Evolutionary conservation across 2,113 vertebrate genomes (phyloP).

Genomic region (Sitta europaea): DNA sequence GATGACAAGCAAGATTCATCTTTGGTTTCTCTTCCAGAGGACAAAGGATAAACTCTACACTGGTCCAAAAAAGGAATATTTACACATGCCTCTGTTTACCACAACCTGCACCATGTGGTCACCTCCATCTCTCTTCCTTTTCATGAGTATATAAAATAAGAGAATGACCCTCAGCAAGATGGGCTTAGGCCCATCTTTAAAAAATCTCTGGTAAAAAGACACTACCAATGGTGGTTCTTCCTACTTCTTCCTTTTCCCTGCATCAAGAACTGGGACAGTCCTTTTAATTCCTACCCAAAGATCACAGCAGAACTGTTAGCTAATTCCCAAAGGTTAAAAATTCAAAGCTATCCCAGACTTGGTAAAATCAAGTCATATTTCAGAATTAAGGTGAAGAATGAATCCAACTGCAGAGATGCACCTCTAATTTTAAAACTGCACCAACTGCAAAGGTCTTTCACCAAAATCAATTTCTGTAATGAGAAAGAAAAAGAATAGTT

Average conservation of each 20-base stretch:
- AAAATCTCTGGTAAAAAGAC: not conserved
- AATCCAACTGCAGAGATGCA: not conserved
- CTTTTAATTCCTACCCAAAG: not conserved
- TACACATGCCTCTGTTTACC: not conserved
- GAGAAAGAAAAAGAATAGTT: not conserved
- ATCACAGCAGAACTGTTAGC: not conserved
- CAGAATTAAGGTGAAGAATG: not conserved
- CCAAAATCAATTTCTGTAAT: not conserved
- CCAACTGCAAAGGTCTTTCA: not conserved
- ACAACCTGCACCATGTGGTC: not conserved
- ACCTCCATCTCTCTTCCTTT: not conserved
- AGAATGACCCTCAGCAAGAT: not conserved
- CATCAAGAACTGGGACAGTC: not conserved
- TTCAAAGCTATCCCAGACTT: not conserved
- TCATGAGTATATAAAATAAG: not conserved
- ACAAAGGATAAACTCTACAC: not conserved
- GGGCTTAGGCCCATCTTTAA: not conserved
- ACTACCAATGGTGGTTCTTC: too few species aligned
- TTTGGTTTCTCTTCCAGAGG: not conserved
- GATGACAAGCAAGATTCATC: not conserved
- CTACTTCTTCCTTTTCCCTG: not conserved
- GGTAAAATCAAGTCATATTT: not conserved
- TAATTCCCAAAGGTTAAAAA: not conserved
- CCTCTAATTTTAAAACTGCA: not conserved
- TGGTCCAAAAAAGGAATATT: not conserved